phyloP scores from a whole-genome alignment of 2,888 invertebrate species.

The Nezara viridula region DNA sequence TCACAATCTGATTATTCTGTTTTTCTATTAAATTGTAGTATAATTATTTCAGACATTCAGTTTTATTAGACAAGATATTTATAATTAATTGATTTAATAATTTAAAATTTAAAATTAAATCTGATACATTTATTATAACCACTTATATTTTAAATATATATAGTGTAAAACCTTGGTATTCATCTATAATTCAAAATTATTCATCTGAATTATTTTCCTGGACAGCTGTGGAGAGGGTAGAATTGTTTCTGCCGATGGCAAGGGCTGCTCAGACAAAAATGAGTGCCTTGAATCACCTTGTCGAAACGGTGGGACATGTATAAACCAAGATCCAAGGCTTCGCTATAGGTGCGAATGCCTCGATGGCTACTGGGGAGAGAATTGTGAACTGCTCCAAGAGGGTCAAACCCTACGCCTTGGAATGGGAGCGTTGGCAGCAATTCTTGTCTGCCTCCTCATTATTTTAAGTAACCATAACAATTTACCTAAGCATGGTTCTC shows the following conservation, averaged over 20 bases:
- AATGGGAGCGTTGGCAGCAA: constrained; percentile 96
- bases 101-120: neutral
- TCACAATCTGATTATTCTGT: neutral
- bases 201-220: neutral
- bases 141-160: neutral
- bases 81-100: neutral
- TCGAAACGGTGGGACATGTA: constrained; percentile 92
- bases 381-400: constrained; percentile 94
- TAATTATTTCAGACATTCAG: neutral
- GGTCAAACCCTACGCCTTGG: constrained; percentile 95
- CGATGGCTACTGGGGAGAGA: constrained; percentile 93
- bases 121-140: neutral
- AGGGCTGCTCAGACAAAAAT: constrained; percentile 95
- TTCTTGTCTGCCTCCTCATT: constrained; percentile 96
- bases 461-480: constrained; percentile 88
- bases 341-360: constrained; percentile 91
- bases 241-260: constrained; percentile 89
- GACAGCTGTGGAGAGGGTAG: constrained; percentile 94
- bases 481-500: constrained; percentile 47
- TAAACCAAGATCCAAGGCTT: constrained; percentile 90
- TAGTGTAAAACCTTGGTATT: neutral
- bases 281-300: constrained; percentile 95
- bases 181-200: neutral
- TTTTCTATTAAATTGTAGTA: neutral
- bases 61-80: neutral